Conservation (phyloP, 1,140 invertebrate species). For the Lutraria rhynchaena region DNA sequence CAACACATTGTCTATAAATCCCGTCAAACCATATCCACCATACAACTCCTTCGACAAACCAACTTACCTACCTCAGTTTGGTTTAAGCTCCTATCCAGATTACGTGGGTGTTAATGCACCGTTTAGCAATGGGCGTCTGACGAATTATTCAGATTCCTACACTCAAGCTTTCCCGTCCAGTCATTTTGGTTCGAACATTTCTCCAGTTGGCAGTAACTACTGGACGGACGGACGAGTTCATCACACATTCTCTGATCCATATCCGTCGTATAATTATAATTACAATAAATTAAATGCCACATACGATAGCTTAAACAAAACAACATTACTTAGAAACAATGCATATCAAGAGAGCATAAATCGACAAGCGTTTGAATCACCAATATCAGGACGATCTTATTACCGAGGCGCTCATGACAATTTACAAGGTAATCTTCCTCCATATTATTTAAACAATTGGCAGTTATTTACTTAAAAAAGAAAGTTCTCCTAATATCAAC, state of each 20-base stretch:
- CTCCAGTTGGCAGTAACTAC: slow-evolving; percentile 64
- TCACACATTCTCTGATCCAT: slow-evolving; percentile 66
- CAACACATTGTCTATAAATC: slow-evolving; percentile 62
- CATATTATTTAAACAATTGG: background rate
- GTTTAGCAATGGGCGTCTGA: slow-evolving; percentile 55
- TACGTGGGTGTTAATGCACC: slow-evolving; percentile 64
- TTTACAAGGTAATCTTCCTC: slow-evolving; percentile 65
- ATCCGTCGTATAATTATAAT: slow-evolving; percentile 64
- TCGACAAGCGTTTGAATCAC: slow-evolving; percentile 66
- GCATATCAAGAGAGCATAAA: slow-evolving; percentile 70
- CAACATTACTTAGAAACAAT: slow-evolving; percentile 63
- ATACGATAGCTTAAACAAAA: slow-evolving; percentile 73
- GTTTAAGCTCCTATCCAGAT: slow-evolving; percentile 69
- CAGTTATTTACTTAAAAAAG: no score
- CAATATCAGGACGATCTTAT: slow-evolving; percentile 57
- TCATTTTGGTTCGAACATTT: slow-evolving; percentile 60
- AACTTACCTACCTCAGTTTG: slow-evolving; percentile 71
- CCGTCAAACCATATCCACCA: slow-evolving; percentile 66
- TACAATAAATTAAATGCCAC: slow-evolving; percentile 68
- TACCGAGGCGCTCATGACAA: slow-evolving; percentile 71
- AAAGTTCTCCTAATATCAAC: no score
- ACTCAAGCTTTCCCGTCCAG: slow-evolving; percentile 66
- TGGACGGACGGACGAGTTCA: slow-evolving; percentile 69
- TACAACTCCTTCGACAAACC: slow-evolving; percentile 70
- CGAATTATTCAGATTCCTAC: slow-evolving; percentile 66